Evolutionary conservation across 2,113 vertebrate genomes (phyloP).

Genomic region (Entomyzon cyanotis): DNA sequence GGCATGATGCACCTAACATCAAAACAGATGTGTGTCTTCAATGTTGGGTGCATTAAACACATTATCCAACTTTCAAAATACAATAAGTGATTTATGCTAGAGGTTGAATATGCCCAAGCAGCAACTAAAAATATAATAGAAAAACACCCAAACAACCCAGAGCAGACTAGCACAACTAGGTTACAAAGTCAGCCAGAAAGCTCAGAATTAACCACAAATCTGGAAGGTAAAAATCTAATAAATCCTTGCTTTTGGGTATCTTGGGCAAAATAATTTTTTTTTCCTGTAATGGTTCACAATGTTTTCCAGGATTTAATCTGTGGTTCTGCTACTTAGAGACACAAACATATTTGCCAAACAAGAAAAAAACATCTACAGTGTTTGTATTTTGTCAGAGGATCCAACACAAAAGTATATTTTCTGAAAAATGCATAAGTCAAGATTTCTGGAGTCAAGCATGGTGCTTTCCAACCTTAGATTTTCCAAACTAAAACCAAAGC

Average conservation of each 20-base stretch:
- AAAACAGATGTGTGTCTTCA: constrained; percentile 33
- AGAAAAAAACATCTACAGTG: not conserved
- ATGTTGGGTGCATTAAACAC: not conserved
- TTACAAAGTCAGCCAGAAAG: not conserved
- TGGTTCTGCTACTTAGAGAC: not conserved
- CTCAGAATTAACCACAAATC: not conserved
- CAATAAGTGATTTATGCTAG: constrained; percentile 39
- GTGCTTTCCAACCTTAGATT: not conserved
- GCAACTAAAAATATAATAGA: not conserved
- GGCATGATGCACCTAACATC: not conserved
- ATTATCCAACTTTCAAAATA: constrained; percentile 48
- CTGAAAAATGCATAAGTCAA: not conserved
- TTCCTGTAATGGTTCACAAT: not conserved
- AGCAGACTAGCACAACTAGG: not conserved
- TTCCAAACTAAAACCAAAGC: not conserved
- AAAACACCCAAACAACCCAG: not conserved
- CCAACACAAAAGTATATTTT: not conserved
- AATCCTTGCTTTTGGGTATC: not conserved
- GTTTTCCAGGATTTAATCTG: not conserved
- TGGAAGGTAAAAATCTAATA: not conserved
- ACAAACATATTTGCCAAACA: not conserved
- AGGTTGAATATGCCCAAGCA: not conserved
- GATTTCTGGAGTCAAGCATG: not conserved
- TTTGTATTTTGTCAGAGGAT: not conserved
- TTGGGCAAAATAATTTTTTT: not conserved